phyloP scores from a whole-genome alignment of 2,888 invertebrate species.

The Oxyteleia sp. region DNA sequence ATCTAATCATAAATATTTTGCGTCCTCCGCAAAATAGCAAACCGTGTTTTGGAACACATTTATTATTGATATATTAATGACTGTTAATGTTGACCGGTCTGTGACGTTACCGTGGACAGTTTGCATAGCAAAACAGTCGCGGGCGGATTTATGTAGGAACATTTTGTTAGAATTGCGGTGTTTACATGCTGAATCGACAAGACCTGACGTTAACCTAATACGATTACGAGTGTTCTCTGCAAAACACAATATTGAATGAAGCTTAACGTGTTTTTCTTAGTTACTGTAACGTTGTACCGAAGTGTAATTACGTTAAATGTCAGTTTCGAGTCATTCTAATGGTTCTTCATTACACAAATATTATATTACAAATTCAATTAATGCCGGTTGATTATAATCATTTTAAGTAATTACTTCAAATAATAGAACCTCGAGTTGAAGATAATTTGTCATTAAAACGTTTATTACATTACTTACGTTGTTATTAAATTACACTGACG shows the following conservation, averaged over 20 bases:
- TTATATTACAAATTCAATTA: not conserved
- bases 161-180: slow-evolving; percentile 46
- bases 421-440: not conserved
- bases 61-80: slow-evolving; percentile 17
- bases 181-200: slow-evolving; percentile 44
- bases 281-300: slow-evolving; percentile 4
- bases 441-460: not conserved
- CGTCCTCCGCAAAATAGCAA: too few relatives aligned
- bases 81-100: slow-evolving; percentile 5
- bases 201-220: slow-evolving; percentile 32
- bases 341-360: not conserved
- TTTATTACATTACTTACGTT: not conserved
- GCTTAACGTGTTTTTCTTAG: slow-evolving; percentile 33
- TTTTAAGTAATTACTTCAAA: not conserved
- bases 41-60: too few relatives aligned
- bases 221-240: slow-evolving; percentile 32
- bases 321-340: not conserved
- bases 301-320: slow-evolving; percentile 14
- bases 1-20: too few relatives aligned
- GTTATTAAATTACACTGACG: not conserved
- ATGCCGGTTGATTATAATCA: not conserved
- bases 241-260: slow-evolving; percentile 43
- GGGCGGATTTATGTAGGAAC: slow-evolving; percentile 18
- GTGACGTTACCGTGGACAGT: slow-evolving; percentile 7
- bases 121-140: slow-evolving; percentile 23